Evolutionary conservation across 2,113 vertebrate species (phyloP).

Genomic region (Myrmophylax atrothorax): DNA sequence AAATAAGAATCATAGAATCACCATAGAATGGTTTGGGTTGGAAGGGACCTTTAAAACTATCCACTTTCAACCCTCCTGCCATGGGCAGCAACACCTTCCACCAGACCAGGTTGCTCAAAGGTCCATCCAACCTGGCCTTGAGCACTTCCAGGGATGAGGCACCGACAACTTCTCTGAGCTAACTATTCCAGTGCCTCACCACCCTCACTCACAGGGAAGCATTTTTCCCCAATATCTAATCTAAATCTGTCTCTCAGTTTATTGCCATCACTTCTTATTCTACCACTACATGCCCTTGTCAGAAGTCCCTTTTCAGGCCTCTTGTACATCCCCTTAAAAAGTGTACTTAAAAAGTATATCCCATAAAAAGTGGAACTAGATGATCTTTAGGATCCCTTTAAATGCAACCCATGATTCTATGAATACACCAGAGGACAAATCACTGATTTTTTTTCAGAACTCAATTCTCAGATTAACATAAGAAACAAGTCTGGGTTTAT

Average conservation of each 20-base stretch:
- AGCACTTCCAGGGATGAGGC: neutral
- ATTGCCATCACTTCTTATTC: neutral
- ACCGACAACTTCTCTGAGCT: neutral
- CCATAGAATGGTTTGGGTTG: neutral
- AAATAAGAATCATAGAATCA: neutral
- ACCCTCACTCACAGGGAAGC: neutral
- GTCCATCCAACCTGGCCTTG: neutral
- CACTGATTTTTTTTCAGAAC: no score
- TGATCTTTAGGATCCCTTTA: neutral
- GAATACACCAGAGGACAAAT: neutral
- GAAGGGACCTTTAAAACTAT: neutral
- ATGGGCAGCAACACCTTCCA: neutral
- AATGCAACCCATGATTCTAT: neutral
- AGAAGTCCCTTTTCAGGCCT: neutral
- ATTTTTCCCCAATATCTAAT: neutral
- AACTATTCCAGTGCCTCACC: neutral
- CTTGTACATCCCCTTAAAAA: neutral
- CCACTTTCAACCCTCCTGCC: neutral
- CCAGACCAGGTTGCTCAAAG: neutral
- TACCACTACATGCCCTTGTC: no score
- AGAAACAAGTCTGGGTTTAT: neutral
- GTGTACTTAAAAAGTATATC: no score
- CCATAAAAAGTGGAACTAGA: neutral
- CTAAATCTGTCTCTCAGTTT: neutral
- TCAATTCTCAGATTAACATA: neutral